These are phyloP conservation scores for Fundulus diaphanus DNA, from an alignment of 2,797 vertebrate species.

Conservation along the genomic window DNA sequence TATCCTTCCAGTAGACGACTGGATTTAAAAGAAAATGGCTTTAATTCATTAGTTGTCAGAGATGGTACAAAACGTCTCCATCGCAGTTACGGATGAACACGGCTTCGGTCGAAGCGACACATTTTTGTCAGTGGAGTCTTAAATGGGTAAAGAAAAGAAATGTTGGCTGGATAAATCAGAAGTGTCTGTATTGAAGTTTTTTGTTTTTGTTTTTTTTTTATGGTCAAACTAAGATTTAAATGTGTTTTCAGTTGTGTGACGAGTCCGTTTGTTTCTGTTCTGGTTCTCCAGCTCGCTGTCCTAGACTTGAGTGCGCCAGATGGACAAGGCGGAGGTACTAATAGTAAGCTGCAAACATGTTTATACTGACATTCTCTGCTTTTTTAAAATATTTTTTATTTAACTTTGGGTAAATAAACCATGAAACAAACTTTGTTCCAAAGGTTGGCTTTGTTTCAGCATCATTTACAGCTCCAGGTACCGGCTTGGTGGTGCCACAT, in stretches of 20 bases:
- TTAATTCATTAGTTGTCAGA: background rate
- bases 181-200: background rate
- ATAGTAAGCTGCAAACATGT: conserved; percentile 85
- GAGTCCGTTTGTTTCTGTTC: background rate
- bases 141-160: too few species aligned
- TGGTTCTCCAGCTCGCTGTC: conserved; percentile 90
- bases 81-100: too few species aligned
- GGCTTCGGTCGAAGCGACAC: too few species aligned
- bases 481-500: too few species aligned
- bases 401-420: background rate
- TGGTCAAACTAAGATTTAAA: background rate
- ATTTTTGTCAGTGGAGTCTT: too few species aligned
- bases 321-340: conserved; percentile 89
- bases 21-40: too few species aligned
- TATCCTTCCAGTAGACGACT: too few species aligned
- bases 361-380: background rate
- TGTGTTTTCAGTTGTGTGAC: background rate
- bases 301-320: conserved; percentile 95
- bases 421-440: background rate
- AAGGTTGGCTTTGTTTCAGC: background rate
- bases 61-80: too few species aligned
- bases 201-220: background rate
- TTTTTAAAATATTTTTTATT: background rate
- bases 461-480: background rate
- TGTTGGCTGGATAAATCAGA: too few species aligned